A percentile compares a stretch with the other conserved stretches of the same genome.
Evolutionary conservation across 2,888 invertebrate species (phyloP).

Genomic region (Prionchulus punctatus): DNA sequence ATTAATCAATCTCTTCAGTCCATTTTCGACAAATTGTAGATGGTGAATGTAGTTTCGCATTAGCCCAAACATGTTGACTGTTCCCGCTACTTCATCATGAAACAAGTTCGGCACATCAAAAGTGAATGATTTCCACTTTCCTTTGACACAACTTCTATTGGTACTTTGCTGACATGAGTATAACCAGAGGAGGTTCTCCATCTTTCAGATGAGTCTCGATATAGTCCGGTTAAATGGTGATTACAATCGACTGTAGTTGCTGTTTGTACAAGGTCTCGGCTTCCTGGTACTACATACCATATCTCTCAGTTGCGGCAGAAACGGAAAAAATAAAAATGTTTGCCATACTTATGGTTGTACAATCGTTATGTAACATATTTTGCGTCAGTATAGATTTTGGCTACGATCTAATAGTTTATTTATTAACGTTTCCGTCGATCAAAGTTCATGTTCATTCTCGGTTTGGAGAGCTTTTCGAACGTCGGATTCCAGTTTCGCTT

Average conservation of each 20-base stretch:
- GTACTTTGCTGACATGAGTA: background rate
- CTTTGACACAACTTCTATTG: background rate
- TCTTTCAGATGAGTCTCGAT: too few relatives aligned
- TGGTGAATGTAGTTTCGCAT: background rate
- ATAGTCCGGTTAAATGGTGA: background rate
- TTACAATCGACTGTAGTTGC: background rate
- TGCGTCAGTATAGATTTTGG: background rate
- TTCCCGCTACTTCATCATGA: background rate
- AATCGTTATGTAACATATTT: background rate
- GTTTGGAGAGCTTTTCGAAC: too few relatives aligned
- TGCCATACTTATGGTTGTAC: too few relatives aligned
- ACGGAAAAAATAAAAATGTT: too few relatives aligned
- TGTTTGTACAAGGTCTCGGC: background rate
- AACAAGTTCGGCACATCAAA: background rate
- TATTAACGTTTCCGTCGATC: too few relatives aligned
- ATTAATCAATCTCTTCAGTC: background rate
- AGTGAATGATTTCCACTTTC: background rate
- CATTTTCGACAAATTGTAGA: background rate
- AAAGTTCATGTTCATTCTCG: too few relatives aligned
- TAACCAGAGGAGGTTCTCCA: too few relatives aligned
- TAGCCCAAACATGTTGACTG: background rate
- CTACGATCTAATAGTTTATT: too few relatives aligned
- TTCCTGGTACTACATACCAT: background rate
- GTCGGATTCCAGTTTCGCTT: too few relatives aligned
- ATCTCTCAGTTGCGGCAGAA: too few relatives aligned